Base-by-base conservation (phyloP, 1,140 invertebrate species). In the Helicoverpa zea region DNA sequence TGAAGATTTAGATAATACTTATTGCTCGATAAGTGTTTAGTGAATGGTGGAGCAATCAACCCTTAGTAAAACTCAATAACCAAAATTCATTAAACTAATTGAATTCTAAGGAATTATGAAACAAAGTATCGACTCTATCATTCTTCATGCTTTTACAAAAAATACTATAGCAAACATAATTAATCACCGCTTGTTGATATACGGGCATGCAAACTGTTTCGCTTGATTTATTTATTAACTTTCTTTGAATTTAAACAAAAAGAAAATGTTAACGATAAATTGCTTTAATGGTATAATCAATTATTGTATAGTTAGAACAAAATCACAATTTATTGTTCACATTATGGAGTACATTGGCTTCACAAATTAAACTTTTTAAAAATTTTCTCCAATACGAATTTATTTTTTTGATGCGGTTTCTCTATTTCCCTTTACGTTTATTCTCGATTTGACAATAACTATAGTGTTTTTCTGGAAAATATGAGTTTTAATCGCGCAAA, bases 121-220 rank as follows among this genome's bases (percentile, higher is more conserved):
- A 23, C 47, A 68, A 49, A 49, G 23, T 11, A 51, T 13, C 16
- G 47, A 68, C 10, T 29, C 14, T 13, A 23, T 51, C 7, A 51
- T 51, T 68, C 16, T 43, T 13, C 11, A 68, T 68, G 64, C 64
- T 52, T 51, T 29, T 68, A n/a, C 2, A 66, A 18, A 68, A 14
- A 14, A 23, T 49, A 51, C n/a, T 13, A 47, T 9, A 13, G 43
- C 47, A 11, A 68, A 68, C 64, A 68, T 68, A 68, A 58, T 58
- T 68, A 23, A 68, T 18, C 16, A 12, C n/a, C 7, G 30, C 7
- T 64, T 47, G 63, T 49, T 68, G 9, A 18, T 64, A 64, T 12
- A n/a, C 35, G 12, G 35, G 16, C 29, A 66, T 66, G 30, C 63
- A 47, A 14, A 35, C 23, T 30, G 11, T 16, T 16, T 43, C 16